Conservation (phyloP, 1,140 invertebrate genomes). For the Ectropis grisescens region DNA sequence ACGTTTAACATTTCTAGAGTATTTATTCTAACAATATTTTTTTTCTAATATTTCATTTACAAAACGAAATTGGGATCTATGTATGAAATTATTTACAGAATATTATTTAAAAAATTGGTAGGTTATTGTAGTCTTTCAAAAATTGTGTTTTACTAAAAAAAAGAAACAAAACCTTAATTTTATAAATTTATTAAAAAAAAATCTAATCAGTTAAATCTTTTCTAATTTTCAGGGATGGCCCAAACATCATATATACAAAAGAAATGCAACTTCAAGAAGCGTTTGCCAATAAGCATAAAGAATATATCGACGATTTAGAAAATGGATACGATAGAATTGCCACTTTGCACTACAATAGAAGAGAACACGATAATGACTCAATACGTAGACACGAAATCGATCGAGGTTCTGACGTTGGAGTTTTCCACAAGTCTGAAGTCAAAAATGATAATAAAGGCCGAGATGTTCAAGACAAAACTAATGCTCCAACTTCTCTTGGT, state of each 20-base stretch:
- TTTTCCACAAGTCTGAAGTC: slow-evolving; percentile 60
- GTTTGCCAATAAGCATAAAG: slow-evolving; percentile 70
- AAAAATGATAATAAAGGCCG: slow-evolving; percentile 42
- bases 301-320: slow-evolving; percentile 73
- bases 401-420: slow-evolving; percentile 75
- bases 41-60: too few relatives aligned
- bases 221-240: slow-evolving; percentile 60
- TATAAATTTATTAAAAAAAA: too few relatives aligned
- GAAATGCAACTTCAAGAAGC: slow-evolving; percentile 68
- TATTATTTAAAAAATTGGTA: too few relatives aligned
- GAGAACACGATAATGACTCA: slow-evolving; percentile 77
- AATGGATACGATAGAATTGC: slow-evolving; percentile 69
- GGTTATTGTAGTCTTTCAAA: too few relatives aligned
- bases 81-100: too few relatives aligned
- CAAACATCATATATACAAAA: slow-evolving; percentile 70
- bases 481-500: slow-evolving; percentile 47
- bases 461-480: slow-evolving; percentile 37
- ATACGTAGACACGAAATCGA: slow-evolving; percentile 81
- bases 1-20: too few relatives aligned
- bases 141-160: too few relatives aligned
- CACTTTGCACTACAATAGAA: slow-evolving; percentile 55
- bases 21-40: too few relatives aligned
- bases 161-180: too few relatives aligned
- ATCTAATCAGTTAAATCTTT: too few relatives aligned
- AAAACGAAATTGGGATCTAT: too few relatives aligned